A percentile compares a stretch with the other conserved stretches of the same genome.
Conservation (phyloP, 1,140 invertebrate genomes). For the Brachionus sp. region DNA sequence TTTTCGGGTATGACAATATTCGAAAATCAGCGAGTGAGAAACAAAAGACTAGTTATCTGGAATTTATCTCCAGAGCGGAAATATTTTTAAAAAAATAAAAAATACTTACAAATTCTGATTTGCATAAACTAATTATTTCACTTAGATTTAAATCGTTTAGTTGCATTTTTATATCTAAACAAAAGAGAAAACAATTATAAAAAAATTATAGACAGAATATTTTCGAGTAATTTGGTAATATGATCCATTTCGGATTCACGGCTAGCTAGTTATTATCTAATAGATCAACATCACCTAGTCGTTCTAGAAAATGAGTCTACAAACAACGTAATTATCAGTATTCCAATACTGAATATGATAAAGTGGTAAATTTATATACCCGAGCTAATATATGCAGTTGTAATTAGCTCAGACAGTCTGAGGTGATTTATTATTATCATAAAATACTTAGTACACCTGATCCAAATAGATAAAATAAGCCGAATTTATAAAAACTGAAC, state of each 20-base stretch:
- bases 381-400: background rate
- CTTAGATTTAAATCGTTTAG: conserved; percentile 2
- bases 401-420: background rate
- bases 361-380: background rate
- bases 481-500: background rate
- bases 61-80: conserved; percentile 38
- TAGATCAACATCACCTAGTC: conserved; percentile 34
- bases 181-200: background rate
- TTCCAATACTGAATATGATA: background rate
- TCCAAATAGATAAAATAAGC: background rate
- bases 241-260: background rate
- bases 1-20: conserved; percentile 11
- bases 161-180: conserved; percentile 20
- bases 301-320: background rate
- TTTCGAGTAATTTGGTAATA: background rate
- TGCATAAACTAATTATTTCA: conserved; percentile 40
- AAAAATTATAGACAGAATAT: background rate
- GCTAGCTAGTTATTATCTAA: conserved; percentile 24
- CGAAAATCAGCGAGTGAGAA: background rate
- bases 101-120: conserved; percentile 43
- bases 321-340: conserved; percentile 34
- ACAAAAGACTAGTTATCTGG: background rate
- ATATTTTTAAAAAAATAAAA: background rate
- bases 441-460: background rate
- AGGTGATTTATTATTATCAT: conserved; percentile 10